Conservation (phyloP, 2,113 vertebrate species). For the Ahaetulla prasina region DNA sequence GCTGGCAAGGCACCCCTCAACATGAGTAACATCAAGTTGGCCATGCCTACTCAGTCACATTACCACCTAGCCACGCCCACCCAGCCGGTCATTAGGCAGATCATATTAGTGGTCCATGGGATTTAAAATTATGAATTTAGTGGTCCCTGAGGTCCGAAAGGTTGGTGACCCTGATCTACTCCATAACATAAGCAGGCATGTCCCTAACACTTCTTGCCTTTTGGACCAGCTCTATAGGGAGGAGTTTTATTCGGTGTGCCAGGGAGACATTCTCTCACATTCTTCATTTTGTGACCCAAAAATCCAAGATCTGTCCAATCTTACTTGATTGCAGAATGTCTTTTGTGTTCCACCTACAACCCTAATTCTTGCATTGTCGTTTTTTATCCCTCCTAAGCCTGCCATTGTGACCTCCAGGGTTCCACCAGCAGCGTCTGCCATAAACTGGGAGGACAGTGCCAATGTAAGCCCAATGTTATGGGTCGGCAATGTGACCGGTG, state of each 20-base stretch:
- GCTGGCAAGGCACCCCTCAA: too few relatives aligned
- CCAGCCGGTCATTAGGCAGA: too few relatives aligned
- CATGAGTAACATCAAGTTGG: too few relatives aligned
- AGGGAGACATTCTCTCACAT: not conserved
- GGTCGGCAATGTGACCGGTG: slow-evolving; percentile 77
- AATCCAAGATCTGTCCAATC: not conserved
- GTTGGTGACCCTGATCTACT: too few relatives aligned
- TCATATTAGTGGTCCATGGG: too few relatives aligned
- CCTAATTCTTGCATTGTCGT: not conserved
- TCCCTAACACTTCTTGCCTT: not conserved
- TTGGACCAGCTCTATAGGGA: not conserved
- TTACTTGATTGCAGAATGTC: not conserved
- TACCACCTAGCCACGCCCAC: too few relatives aligned
- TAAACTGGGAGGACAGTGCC: slow-evolving; percentile 79
- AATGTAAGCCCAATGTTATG: slow-evolving; percentile 76
- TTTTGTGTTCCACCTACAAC: fast-evolving
- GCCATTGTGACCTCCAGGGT: slow-evolving; percentile 81
- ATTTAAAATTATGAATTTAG: too few relatives aligned
- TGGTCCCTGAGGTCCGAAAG: too few relatives aligned
- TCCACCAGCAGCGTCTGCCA: slow-evolving; percentile 79
- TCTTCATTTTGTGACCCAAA: not conserved
- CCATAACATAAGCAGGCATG: not conserved
- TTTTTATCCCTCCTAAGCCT: slow-evolving; percentile 62
- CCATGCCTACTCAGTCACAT: too few relatives aligned
- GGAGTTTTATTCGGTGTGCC: not conserved